Base-by-base conservation (phyloP, 2,113 vertebrate species). In the Callocephalon fimbriatum region DNA sequence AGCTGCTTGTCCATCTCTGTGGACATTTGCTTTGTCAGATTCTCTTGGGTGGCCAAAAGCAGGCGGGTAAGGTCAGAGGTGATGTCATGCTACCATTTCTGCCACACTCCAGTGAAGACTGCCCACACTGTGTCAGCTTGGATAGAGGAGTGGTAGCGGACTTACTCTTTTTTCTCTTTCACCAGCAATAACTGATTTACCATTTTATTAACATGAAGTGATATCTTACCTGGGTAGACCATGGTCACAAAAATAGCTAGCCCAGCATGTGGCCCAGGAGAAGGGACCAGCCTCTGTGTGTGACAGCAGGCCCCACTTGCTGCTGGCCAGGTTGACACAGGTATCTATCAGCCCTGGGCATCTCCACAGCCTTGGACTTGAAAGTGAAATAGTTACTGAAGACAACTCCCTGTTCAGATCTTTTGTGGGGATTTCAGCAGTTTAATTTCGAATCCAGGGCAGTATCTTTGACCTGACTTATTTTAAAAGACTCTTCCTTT, bases 11-110 rank as follows among this genome's bases (percentile, higher is more conserved):
- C 4, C 12, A 10, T n/a, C 32, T 31, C 58, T 9, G 18, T n/a
- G 56, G 16, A 11, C 63, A 0, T 17, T 15, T 19, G 29, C 70
- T 65, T 4, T 4, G 6, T 12, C 6, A 14, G 7, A 2, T 12
- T 8, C 42, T 25, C 32, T 37, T 25, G 10, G 45, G 50, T 23
- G 82, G 35, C 70, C 50, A 23, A 10, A 61, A 48, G 42, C 10
- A 53, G 44, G 10, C 75, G 8, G 42, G 10, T 6, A 62, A 32
- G 50, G 12, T 10, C 88, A 32, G 32, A 25, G 48, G 1, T 0
- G 1, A 10, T 15, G 38, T 7, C n/a, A 1, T 3, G 29, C 9
- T 80, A 15, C 23, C 44, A 27, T 7, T 27, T 17, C 59, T 29
- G 70, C 26, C 61, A 7, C 29, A 1, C 32, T 38, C 11, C 54